A percentile compares a stretch with the other conserved stretches of the same genome.
Evolutionary conservation across 2,113 vertebrate genomes (phyloP).

Genomic region (Phylloscopus trochiloides): DNA sequence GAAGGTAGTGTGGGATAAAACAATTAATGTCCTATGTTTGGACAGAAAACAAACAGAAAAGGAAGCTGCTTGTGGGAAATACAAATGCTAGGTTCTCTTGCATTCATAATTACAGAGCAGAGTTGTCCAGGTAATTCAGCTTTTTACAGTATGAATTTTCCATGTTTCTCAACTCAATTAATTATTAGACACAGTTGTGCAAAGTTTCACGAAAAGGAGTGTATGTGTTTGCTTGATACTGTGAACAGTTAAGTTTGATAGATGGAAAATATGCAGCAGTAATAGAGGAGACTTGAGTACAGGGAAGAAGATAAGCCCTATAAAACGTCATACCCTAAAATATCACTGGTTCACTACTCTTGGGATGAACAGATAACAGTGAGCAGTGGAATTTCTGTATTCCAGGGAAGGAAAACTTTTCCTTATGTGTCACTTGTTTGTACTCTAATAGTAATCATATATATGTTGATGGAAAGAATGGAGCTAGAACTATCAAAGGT

Average conservation of each 20-base stretch:
- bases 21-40: not conserved
- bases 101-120: not conserved
- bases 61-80: not conserved
- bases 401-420: not conserved
- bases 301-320: not conserved
- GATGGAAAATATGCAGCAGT: not conserved
- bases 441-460: not conserved
- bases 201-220: not conserved
- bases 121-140: not conserved
- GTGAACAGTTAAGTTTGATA: not conserved
- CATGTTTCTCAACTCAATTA: not conserved
- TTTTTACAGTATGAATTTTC: not conserved
- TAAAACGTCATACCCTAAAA: not conserved
- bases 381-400: not conserved
- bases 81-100: not conserved
- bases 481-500: not conserved
- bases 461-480: not conserved
- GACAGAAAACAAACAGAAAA: not conserved
- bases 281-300: not conserved
- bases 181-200: not conserved
- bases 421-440: not conserved
- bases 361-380: not conserved
- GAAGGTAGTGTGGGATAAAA: not conserved
- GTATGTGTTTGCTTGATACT: not conserved
- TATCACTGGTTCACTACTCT: not conserved